phyloP scores from a whole-genome alignment of 2,113 vertebrate genomes.

The Andinoacara biseriatus region DNA sequence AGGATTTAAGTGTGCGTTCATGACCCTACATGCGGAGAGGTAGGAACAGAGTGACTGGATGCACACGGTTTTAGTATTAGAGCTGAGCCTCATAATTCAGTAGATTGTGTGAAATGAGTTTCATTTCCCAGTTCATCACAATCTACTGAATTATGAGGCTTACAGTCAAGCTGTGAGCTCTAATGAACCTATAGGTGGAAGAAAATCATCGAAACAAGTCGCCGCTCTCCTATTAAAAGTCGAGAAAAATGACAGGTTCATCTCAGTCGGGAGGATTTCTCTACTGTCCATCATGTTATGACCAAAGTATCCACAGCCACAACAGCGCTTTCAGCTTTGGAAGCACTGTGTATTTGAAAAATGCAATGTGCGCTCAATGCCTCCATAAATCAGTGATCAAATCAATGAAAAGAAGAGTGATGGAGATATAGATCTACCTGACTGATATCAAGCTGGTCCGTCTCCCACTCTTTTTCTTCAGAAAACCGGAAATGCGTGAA shows the following conservation, averaged over 20 bases:
- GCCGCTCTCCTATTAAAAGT: not conserved
- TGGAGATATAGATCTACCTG: slow-evolving; percentile 81
- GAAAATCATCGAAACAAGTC: not conserved
- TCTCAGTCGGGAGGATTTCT: not conserved
- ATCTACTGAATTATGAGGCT: not conserved
- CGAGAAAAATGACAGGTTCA: not conserved
- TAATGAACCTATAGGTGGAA: not conserved
- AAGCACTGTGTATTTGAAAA: not conserved
- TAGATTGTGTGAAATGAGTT: too few relatives aligned
- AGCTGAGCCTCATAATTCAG: too few relatives aligned
- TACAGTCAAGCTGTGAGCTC: not conserved
- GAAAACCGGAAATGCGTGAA: slow-evolving; percentile 93
- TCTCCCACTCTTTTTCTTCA: slow-evolving; percentile 94
- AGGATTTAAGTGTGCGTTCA: not conserved
- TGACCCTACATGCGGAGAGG: not conserved
- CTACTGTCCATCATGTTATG: not conserved
- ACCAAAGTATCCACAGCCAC: not conserved
- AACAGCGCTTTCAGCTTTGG: not conserved
- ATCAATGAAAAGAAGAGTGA: not conserved
- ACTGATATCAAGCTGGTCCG: slow-evolving; percentile 78
- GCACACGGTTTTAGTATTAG: too few relatives aligned
- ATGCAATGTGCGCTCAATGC: not conserved
- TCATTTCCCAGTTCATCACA: not conserved
- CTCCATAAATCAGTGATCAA: not conserved
- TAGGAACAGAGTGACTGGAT: not conserved